These are phyloP conservation scores for Phoxinus phoxinus DNA, from an alignment of 2,113 vertebrate genomes.

Conservation along the genomic window DNA sequence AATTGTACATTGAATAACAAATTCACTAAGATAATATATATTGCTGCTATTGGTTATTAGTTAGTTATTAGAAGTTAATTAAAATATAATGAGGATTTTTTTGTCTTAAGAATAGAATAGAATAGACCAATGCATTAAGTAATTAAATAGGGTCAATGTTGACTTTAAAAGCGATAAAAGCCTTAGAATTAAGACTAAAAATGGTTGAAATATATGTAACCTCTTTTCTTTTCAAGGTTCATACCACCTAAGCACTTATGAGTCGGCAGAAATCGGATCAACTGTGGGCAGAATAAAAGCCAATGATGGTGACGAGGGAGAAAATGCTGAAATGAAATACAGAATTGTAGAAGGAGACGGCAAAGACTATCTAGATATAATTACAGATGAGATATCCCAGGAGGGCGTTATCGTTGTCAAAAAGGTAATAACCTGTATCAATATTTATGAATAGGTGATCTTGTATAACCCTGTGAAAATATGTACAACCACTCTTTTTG, in stretches of 20 bases:
- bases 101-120: too few relatives aligned
- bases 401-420: constrained; percentile 92
- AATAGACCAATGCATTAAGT: not conserved
- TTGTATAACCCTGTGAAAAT: not conserved
- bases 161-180: not conserved
- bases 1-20: too few relatives aligned
- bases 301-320: constrained; percentile 90
- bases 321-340: constrained; percentile 94
- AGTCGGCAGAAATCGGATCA: constrained; percentile 92
- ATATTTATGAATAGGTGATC: not conserved
- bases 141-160: not conserved
- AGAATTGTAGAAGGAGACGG: constrained; percentile 93
- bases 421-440: constrained; percentile 78
- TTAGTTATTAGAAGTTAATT: not conserved
- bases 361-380: constrained; percentile 86
- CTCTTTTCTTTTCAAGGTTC: constrained; percentile 49
- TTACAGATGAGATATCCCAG: constrained; percentile 88
- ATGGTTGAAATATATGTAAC: not conserved
- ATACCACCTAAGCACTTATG: constrained; percentile 64
- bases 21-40: not conserved
- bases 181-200: not conserved
- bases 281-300: constrained; percentile 96
- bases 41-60: not conserved
- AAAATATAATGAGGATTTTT: not conserved
- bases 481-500: not conserved